Conservation (phyloP, 2,888 invertebrate genomes). For the Deroplatys truncata region DNA sequence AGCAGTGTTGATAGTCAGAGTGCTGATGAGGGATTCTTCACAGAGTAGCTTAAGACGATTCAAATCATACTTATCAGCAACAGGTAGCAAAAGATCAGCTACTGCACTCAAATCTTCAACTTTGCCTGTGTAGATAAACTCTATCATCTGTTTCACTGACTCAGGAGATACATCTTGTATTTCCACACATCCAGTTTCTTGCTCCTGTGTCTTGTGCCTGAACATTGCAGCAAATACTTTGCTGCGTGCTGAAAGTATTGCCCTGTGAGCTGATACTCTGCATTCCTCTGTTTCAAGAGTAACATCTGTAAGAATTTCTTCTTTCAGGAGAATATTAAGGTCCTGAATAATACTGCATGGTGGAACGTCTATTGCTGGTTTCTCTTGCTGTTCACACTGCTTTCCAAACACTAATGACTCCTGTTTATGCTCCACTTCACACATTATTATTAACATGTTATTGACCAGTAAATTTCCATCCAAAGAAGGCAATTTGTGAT, state of each 20-base stretch:
- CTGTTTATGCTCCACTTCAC: not conserved
- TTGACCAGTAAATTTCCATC: not conserved
- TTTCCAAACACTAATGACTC: too few species aligned
- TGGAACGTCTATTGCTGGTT: not conserved
- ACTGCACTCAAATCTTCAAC: not conserved
- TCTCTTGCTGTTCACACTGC: not conserved
- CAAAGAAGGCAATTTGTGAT: not conserved
- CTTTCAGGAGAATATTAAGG: not conserved
- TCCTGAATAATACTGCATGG: not conserved
- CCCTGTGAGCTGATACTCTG: not conserved
- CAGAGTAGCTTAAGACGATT: not conserved
- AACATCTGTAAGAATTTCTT: not conserved
- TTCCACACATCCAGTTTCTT: not conserved
- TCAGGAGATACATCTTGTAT: not conserved
- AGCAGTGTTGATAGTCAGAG: not conserved
- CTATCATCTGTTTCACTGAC: not conserved
- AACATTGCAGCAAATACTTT: not conserved
- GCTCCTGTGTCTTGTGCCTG: not conserved
- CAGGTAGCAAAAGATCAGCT: not conserved
- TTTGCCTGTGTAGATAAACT: not conserved
- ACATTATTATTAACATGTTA: not conserved
- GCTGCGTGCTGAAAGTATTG: not conserved
- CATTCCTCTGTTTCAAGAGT: not conserved
- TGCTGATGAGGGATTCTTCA: not conserved
- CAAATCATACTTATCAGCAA: not conserved